Percentiles rank a stretch among this genome's conserved stretches.
phyloP scores from a whole-genome alignment of 2,797 vertebrate species.

The Artibeus jamaicensis region DNA sequence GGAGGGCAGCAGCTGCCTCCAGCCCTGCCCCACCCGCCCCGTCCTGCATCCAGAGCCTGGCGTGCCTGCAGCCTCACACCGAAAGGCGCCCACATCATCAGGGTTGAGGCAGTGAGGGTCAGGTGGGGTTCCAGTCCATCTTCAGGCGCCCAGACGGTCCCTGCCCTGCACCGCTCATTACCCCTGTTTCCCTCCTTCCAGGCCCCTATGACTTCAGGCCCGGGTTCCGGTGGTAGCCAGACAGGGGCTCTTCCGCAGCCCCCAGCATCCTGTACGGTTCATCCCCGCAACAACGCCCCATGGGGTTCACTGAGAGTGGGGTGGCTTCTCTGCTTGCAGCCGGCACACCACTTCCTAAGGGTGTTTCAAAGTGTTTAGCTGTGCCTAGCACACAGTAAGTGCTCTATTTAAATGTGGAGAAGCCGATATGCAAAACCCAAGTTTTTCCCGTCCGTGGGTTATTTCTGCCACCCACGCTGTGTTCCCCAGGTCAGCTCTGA shows the following conservation, averaged over 20 bases:
- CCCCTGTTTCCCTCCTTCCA: neutral
- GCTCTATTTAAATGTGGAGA: neutral
- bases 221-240: neutral
- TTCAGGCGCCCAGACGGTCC: neutral
- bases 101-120: neutral
- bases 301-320: neutral
- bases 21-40: neutral
- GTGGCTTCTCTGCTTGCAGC: neutral
- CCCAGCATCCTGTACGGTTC: neutral
- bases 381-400: neutral
- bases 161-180: neutral
- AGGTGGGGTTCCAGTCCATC: neutral
- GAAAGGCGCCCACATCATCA: rapidly evolving
- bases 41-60: neutral
- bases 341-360: neutral
- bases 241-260: neutral
- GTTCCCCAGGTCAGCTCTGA: neutral
- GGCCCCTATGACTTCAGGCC: neutral
- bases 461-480: neutral
- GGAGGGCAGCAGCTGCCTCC: neutral
- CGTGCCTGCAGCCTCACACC: neutral
- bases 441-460: neutral
- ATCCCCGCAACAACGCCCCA: neutral
- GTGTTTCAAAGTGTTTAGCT: neutral
- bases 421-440: neutral